A percentile compares a stretch with the other conserved stretches of the same genome.
Evolutionary conservation across 2,113 vertebrate species (phyloP).

Genomic region (Psittacus erithacus): DNA sequence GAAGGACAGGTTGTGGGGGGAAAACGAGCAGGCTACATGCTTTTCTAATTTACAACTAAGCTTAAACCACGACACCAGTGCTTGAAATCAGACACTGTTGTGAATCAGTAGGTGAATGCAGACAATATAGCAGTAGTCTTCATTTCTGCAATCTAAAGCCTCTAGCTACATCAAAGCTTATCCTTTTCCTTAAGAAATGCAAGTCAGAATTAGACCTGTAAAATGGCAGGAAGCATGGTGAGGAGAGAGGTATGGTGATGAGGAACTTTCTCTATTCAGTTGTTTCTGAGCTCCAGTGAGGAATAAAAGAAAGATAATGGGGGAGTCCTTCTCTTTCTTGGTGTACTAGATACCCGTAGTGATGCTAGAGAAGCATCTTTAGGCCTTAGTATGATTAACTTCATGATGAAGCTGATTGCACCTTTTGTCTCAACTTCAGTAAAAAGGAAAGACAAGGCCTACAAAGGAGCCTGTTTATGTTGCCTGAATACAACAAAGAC

Average conservation of each 20-base stretch:
- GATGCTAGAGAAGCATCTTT: background rate
- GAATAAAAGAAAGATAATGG: background rate
- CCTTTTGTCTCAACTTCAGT: background rate
- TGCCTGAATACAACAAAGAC: fast-evolving
- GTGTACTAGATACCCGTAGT: no score
- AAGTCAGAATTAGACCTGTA: background rate
- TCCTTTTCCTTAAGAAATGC: background rate
- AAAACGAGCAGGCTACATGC: no score
- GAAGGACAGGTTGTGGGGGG: no score
- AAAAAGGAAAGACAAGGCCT: background rate
- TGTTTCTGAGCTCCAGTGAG: background rate
- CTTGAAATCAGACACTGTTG: background rate
- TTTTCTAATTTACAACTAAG: no score
- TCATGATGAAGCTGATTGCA: background rate
- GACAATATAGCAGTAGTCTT: background rate
- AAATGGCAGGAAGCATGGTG: background rate
- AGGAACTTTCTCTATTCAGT: background rate
- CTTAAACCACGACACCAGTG: background rate
- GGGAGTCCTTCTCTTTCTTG: background rate
- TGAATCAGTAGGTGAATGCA: background rate
- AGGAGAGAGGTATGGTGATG: background rate
- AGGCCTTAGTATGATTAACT: background rate
- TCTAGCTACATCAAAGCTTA: background rate
- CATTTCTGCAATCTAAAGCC: background rate
- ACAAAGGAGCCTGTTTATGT: background rate